phyloP scores from a whole-genome alignment of 2,888 invertebrate species.

The Apoda limacodes region DNA sequence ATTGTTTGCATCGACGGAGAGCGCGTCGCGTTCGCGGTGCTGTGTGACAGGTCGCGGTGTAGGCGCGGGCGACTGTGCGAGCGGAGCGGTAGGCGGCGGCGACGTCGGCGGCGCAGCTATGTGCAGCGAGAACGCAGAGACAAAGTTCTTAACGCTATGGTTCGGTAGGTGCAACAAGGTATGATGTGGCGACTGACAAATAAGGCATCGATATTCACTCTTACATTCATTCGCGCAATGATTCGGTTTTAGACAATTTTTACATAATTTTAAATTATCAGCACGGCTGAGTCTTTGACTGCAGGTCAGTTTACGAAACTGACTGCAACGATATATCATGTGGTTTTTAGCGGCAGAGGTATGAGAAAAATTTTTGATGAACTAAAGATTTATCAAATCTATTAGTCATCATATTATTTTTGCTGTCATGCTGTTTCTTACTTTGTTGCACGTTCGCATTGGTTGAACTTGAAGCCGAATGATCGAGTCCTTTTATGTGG shows the following conservation, averaged over 20 bases:
- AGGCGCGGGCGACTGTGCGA: background rate
- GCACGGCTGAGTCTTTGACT: conserved; percentile 3
- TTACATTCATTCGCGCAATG: too few species aligned
- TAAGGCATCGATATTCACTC: background rate
- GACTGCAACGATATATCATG: conserved; percentile 4
- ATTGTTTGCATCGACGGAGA: background rate
- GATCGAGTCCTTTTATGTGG: conserved; percentile 7
- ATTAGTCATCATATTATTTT: too few species aligned
- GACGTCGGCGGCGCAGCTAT: too few species aligned
- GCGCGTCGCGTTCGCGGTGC: background rate
- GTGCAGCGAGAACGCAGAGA: too few species aligned
- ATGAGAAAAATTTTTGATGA: background rate
- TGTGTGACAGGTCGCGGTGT: background rate
- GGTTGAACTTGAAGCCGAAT: background rate
- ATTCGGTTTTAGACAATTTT: conserved; percentile 3
- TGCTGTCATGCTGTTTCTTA: too few species aligned
- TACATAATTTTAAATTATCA: conserved; percentile 1
- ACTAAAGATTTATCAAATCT: background rate
- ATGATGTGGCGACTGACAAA: conserved; percentile 1
- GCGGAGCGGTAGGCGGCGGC: too few species aligned
- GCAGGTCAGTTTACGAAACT: conserved; percentile 4
- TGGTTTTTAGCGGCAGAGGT: conserved; percentile 1
- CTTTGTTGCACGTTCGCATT: background rate
- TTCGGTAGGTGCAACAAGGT: conserved; percentile 2
- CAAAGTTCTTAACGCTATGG: too few species aligned